Conservation (phyloP, 2,113 vertebrate species). For the Bos javanicus region DNA sequence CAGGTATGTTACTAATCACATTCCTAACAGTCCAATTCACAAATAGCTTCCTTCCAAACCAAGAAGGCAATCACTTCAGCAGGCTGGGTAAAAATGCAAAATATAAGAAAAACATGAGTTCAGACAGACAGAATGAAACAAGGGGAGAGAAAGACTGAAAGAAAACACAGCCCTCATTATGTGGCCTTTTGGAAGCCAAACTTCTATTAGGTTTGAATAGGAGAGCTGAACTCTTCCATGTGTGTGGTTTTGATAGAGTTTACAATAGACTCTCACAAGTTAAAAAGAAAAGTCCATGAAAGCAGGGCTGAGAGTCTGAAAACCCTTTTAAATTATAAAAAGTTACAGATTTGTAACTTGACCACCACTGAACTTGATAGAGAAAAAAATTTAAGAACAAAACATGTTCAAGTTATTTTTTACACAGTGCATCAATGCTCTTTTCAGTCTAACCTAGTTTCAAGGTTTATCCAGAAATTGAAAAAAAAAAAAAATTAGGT, state of each 20-base stretch:
- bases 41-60: constrained; percentile 28
- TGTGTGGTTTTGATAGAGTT: background rate
- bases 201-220: background rate
- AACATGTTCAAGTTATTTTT: constrained; percentile 34
- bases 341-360: background rate
- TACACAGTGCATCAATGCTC: background rate
- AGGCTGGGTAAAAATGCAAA: constrained; percentile 4
- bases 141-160: background rate
- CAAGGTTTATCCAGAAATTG: constrained; percentile 29
- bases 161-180: background rate
- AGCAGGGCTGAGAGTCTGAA: background rate
- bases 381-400: constrained; percentile 6
- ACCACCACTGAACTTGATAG: background rate
- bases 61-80: background rate
- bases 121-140: background rate
- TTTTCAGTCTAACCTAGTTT: constrained; percentile 55
- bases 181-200: background rate
- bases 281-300: constrained; percentile 24
- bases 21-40: background rate
- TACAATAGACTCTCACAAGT: background rate
- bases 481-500: constrained; percentile 45
- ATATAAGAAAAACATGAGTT: background rate
- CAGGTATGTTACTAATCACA: constrained; percentile 6
- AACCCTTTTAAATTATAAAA: constrained; percentile 19
- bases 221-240: background rate